These are phyloP conservation scores for Drosophila borborema DNA, from an alignment of 2,888 invertebrate species.

Conservation along the genomic window DNA sequence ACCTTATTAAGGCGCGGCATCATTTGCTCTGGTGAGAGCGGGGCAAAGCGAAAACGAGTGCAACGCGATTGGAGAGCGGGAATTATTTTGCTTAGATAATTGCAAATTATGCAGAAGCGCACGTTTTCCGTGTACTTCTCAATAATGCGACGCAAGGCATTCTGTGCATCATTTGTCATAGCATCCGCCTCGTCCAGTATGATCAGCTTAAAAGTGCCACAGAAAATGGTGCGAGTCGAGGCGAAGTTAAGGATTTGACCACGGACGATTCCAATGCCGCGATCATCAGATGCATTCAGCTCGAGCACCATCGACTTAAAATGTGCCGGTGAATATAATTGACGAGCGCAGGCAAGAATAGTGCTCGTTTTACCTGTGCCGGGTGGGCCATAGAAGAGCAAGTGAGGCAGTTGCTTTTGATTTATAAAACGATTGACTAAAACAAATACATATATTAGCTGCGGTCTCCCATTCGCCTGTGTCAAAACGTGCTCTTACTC, in stretches of 20 bases:
- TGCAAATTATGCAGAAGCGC: slow-evolving; percentile 99
- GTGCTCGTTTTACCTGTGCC: slow-evolving; percentile 99
- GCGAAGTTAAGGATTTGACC: slow-evolving; percentile 98
- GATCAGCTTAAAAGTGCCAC: slow-evolving; percentile 96
- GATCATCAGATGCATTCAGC: slow-evolving; percentile 98
- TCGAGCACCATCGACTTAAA: slow-evolving; percentile 97
- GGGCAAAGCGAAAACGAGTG: slow-evolving; percentile 98
- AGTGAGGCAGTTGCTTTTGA: slow-evolving; percentile 96
- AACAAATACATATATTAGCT: slow-evolving; percentile 49
- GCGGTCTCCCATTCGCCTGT: background rate
- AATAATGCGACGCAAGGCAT: slow-evolving; percentile 97
- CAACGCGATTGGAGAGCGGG: slow-evolving; percentile 99
- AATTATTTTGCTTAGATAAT: slow-evolving; percentile 99
- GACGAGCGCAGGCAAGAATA: slow-evolving; percentile 96
- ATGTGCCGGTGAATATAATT: slow-evolving; percentile 95
- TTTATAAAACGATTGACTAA: slow-evolving; percentile 94
- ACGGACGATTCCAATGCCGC: slow-evolving; percentile 97
- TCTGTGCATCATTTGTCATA: slow-evolving; percentile 99
- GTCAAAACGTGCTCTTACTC: slow-evolving; percentile 88
- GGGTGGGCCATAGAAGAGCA: slow-evolving; percentile 98
- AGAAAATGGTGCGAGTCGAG: slow-evolving; percentile 97
- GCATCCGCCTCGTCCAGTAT: slow-evolving; percentile 99
- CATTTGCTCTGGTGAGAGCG: slow-evolving; percentile 93
- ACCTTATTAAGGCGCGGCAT: slow-evolving; percentile 94
- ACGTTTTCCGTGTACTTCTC: slow-evolving; percentile 99